Evolutionary conservation across 2,797 vertebrate species (phyloP).

Genomic region (Austrolebias charrua): DNA sequence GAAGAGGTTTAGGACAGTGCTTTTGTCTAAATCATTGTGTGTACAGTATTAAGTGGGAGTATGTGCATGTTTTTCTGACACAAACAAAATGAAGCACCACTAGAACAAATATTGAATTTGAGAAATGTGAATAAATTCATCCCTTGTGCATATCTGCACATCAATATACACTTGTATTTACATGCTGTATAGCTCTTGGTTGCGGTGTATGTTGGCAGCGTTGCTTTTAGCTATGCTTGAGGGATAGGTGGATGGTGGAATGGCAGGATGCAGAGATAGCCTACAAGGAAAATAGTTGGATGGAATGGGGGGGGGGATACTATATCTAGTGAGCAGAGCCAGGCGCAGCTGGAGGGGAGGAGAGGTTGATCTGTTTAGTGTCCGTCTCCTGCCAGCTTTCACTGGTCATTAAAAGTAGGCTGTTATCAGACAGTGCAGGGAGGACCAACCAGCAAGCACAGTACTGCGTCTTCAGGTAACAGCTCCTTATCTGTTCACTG

Average conservation of each 20-base stretch:
- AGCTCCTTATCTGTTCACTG: constrained; percentile 82
- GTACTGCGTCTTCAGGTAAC: constrained; percentile 81
- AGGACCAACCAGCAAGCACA: constrained; percentile 76
- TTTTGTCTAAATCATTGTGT: constrained; percentile 63
- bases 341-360: constrained; percentile 75
- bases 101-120: constrained; percentile 19
- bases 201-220: constrained; percentile 33
- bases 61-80: constrained; percentile 30
- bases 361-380: constrained; percentile 81
- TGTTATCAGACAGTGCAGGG: constrained; percentile 81
- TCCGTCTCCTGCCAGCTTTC: constrained; percentile 83
- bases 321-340: constrained; percentile 74
- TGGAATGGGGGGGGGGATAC: constrained; percentile 56
- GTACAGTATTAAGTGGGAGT: constrained; percentile 44
- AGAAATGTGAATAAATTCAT: constrained; percentile 38
- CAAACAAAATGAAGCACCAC: constrained; percentile 29
- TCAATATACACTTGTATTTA: constrained; percentile 50
- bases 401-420: constrained; percentile 83
- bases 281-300: constrained; percentile 61
- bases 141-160: constrained; percentile 43
- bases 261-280: constrained; percentile 60
- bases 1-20: constrained; percentile 69
- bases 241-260: constrained; percentile 67
- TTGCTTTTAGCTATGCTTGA: constrained; percentile 56
- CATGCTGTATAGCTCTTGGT: constrained; percentile 48